Evolutionary conservation across 2,888 invertebrate species (phyloP), one percentile per base, ranked within the genome.

Genomic region (Drosophila lutescens): DNA sequence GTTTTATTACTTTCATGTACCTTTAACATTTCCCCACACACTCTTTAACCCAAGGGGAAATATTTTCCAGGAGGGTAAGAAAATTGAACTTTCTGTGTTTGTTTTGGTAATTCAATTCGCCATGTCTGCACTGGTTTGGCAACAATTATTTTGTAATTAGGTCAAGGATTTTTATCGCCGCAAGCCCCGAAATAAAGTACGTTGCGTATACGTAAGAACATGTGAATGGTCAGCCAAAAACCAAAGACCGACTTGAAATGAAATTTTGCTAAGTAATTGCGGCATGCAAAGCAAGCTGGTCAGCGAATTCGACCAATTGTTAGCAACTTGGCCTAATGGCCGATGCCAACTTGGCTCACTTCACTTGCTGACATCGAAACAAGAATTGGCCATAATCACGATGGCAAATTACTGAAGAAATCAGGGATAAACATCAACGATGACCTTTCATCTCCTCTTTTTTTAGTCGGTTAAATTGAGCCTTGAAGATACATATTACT

Each of bases 61-160:
- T 1, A 60, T 49, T 40, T 20, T 41, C 55, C 6, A 34, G 36
- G 38, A 26, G 34, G 41, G 54, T 26, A 58, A 32, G 66, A 58
- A 75, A 59, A 56, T 41, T 47, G 34, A 68, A 70, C 67, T 76
- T 73, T 56, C 73, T 69, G 68, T 85, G 89, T 89, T 85, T 85
- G 85, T 85, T 85, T 85, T 89, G 80, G 79, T 85, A 89, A 89
- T 85, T 89, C 70, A 76, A 77, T 88, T 85, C 69, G 56, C 40
- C 57, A 50, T 49, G 59, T 75, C 59, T 80, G 69, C 71, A 44
- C 72, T 74, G 57, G 68, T 74, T 74, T 81, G 79, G 69, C 74
- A 88, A 88, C 89, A 88, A 79, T 89, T 88, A 84, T 83, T 76
- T 80, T 58, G 86, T 86, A 89, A 84, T 86, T 79, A 68, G 86